Evolutionary conservation across 2,113 vertebrate genomes (phyloP).

Genomic region (Felis catus): DNA sequence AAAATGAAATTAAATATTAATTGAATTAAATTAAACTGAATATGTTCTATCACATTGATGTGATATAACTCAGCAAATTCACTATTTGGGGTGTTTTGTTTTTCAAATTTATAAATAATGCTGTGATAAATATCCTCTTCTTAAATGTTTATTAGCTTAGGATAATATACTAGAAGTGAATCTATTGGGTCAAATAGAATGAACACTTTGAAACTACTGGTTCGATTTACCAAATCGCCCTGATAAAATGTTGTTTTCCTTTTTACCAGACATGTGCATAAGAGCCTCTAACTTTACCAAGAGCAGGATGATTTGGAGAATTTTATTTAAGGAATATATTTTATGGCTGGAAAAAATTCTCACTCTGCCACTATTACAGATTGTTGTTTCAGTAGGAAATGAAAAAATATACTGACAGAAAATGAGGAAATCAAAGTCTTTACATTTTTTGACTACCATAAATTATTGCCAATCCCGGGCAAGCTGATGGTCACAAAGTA

Average conservation of each 20-base stretch:
- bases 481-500: background rate
- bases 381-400: background rate
- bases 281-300: background rate
- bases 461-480: background rate
- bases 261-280: background rate
- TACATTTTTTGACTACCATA: background rate
- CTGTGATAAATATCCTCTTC: constrained; percentile 26
- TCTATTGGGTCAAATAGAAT: background rate
- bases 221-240: background rate
- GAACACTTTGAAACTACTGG: background rate
- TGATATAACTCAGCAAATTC: background rate
- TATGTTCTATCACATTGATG: background rate
- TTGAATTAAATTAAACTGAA: background rate
- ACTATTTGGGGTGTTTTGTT: background rate
- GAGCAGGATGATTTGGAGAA: background rate
- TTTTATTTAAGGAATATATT: background rate
- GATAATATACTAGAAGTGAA: background rate
- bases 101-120: constrained; percentile 2
- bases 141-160: constrained; percentile 37
- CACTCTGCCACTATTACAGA: background rate
- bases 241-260: background rate
- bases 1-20: too few relatives aligned
- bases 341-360: background rate
- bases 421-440: constrained; percentile 15
- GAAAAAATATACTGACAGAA: background rate